Evolutionary conservation across 1,140 invertebrate species (phyloP), one percentile per base, ranked within the genome.

Genomic region (Bombus fervidus): DNA sequence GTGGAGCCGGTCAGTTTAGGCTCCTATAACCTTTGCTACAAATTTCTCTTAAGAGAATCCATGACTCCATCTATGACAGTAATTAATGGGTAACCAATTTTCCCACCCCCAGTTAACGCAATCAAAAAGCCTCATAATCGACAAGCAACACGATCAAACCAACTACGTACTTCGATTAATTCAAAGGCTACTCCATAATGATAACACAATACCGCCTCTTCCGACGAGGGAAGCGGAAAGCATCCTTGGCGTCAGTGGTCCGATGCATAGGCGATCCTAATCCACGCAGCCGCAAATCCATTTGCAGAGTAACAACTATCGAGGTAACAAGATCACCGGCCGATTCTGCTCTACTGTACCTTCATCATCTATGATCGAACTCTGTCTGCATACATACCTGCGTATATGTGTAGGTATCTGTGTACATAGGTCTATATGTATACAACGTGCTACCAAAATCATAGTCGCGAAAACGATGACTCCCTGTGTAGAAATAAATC

Each of bases 261-360:
- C 53, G 43, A 31, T 37, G 37, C 73, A 71, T 39, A 82, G 53
- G 15, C 41, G 74, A 91, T 93, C 79, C 89, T 91, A 92, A 93
- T 92, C 88, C 88, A 87, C 89, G 91, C 89, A 91, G 87, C 92
- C 93, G 93, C 92, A 93, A 93, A 92, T 92, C 86, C 90, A 92
- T 92, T 93, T 91, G 88, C 91, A 88, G 88, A 86, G 89, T 91
- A 92, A 93, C 92, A 92, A 90, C 87, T 89, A 87, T 88, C 87
- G 80, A 86, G 89, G 83, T 93, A 93, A 93, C 92, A 79, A 93
- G 92, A 94, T 94, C 90, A 93, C 83, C 87, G 85, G 71, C 90
- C 90, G 91, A 93, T 92, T 89, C 92, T 75, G 77, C 87, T 85
- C 87, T 68, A 74, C 87, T 83, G 31, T 79, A 41, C 62, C 78